Evolutionary conservation across 2,113 vertebrate species (phyloP).

Genomic region (Anser brachyrhynchus): DNA sequence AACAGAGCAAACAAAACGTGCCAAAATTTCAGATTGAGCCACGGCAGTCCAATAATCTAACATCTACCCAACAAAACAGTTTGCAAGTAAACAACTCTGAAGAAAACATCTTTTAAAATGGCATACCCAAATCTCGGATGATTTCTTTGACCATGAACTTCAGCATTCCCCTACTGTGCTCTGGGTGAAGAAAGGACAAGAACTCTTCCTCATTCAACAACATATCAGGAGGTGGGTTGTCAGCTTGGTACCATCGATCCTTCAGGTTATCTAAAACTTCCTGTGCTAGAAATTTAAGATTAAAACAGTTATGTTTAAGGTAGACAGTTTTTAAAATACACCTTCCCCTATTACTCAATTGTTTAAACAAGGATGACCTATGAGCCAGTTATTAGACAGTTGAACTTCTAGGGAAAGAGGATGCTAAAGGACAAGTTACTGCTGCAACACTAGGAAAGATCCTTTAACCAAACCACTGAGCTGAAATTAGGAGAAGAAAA

Average conservation of each 20-base stretch:
- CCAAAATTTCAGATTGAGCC: not conserved
- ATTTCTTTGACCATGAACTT: constrained; percentile 98
- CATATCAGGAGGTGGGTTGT: constrained; percentile 89
- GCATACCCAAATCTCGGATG: constrained; percentile 88
- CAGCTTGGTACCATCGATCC: constrained; percentile 97
- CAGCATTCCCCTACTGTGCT: constrained; percentile 95
- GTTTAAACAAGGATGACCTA: not conserved
- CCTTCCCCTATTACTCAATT: not conserved
- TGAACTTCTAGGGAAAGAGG: not conserved
- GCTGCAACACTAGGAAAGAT: not conserved
- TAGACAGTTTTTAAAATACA: not conserved
- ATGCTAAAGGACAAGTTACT: not conserved
- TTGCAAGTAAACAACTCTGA: not conserved
- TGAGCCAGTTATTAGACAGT: not conserved
- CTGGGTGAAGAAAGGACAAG: constrained; percentile 93
- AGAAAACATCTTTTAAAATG: not conserved
- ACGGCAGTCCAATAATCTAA: not conserved
- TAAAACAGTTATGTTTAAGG: not conserved
- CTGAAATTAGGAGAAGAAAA: not conserved
- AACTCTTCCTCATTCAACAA: constrained; percentile 92
- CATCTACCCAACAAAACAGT: accelerated
- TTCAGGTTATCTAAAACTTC: constrained; percentile 95
- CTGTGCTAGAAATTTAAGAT: constrained; percentile 81
- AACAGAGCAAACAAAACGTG: not conserved
- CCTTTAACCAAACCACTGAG: not conserved